These are phyloP conservation scores for Ctenicera cuprea DNA, from an alignment of 2,888 invertebrate genomes.

Conservation along the genomic window DNA sequence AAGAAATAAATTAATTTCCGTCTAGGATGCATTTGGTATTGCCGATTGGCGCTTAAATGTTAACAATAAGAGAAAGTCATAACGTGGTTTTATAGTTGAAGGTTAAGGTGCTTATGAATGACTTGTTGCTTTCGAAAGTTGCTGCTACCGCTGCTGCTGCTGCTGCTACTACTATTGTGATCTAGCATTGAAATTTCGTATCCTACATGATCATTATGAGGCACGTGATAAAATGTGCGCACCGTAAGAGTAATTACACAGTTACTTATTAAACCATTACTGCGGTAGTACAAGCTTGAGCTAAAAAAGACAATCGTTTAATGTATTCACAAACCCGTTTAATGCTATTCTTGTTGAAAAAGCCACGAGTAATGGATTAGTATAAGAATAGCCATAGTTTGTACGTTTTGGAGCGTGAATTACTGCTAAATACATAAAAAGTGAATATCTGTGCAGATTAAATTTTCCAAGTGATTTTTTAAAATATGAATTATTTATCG, in stretches of 20 bases:
- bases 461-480: not conserved
- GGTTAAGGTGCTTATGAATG: conserved; percentile 42
- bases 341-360: not conserved
- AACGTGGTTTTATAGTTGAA: conserved; percentile 21
- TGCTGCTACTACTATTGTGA: conserved; percentile 1
- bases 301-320: not conserved
- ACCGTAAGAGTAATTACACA: conserved; percentile 6
- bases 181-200: conserved; percentile 35
- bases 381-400: too few relatives aligned
- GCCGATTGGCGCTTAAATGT: conserved; percentile 1
- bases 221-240: conserved; percentile 2
- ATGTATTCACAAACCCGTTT: conserved; percentile 3
- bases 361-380: not conserved
- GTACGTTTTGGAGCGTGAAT: not conserved
- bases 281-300: not conserved
- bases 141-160: not conserved
- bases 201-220: conserved; percentile 17
- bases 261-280: not conserved
- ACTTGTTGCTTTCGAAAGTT: conserved; percentile 33
- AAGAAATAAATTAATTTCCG: not conserved
- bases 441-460: not conserved
- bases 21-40: not conserved
- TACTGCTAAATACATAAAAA: not conserved
- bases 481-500: not conserved
- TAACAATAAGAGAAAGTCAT: conserved; percentile 14